Base-by-base conservation (phyloP, 2,113 vertebrate species). In the Lucifuga dentata region DNA sequence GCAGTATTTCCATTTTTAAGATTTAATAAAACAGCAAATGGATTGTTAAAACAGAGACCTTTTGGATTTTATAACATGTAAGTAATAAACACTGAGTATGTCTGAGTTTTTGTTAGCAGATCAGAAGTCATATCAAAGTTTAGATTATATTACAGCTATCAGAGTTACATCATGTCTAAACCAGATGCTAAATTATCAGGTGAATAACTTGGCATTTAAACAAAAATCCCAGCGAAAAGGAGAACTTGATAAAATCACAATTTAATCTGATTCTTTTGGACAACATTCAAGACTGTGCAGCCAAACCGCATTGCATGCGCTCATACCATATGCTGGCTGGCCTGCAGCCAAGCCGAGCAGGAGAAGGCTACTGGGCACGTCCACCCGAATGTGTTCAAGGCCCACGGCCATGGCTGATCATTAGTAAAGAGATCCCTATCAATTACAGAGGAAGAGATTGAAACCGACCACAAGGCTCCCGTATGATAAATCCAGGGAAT, bases 401-500 rank as follows among this genome's bases (percentile, higher is more conserved):
- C 71, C 60, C 78, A 50, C 64, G 70, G 53, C 79, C 73, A 73
- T 21, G 70, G 83, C 73, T 50, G 50, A 81, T 88, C 77, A 70
- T 89, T 86, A 87, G 79, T 49, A 75, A 85, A 74, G 36, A 87
- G 73, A 85, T 85, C 76, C 78, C 78, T 78, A 84, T 87, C 83
- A 68, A 72, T 90, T 86, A 88, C 79, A 64, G 55, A 49, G 40
- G 62, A 60, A 44, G 60, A 61, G 63, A 81, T 49, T 65, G 57
- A 71, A 76, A 56, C 55, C 52, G 17, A 76, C 72, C 69, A 49
- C 84, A 73, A 80, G 20, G n/a, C 26, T 40, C 5, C 9, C 12
- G 1, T 24, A 3, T 20, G 10, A 26, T 21, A 9, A 6, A 72
- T 78, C 75, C 73, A 11, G 24, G 74, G 81, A 84, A 62, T 15